phyloP scores from a whole-genome alignment of 2,113 vertebrate genomes.

The Poeciliopsis occidentalis region DNA sequence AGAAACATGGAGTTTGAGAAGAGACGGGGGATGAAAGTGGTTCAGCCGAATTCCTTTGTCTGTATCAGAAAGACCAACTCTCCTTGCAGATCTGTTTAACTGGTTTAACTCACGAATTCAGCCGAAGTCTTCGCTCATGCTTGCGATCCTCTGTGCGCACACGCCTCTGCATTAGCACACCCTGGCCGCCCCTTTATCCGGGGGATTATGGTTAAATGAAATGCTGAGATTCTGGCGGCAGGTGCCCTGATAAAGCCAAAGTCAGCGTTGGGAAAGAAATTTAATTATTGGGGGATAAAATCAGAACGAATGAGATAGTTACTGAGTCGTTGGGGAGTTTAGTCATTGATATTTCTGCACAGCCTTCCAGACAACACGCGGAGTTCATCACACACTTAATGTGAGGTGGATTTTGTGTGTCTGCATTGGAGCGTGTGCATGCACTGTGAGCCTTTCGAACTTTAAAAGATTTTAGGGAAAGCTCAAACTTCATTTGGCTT shows the following conservation, averaged over 20 bases:
- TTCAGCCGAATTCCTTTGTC: slow-evolving; percentile 14
- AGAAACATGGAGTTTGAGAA: not conserved
- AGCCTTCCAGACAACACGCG: slow-evolving; percentile 60
- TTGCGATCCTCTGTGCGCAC: slow-evolving; percentile 2
- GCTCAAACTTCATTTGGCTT: slow-evolving; percentile 26
- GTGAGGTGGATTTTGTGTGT: slow-evolving; percentile 30
- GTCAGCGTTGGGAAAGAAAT: slow-evolving; percentile 67
- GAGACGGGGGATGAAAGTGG: not conserved
- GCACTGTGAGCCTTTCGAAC: slow-evolving; percentile 26
- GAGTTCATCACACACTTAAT: slow-evolving; percentile 60
- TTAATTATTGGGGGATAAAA: slow-evolving; percentile 79
- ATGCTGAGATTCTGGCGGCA: slow-evolving; percentile 68
- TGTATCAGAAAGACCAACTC: slow-evolving; percentile 3
- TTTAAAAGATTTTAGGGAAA: slow-evolving; percentile 28
- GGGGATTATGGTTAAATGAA: slow-evolving; percentile 77
- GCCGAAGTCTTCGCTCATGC: slow-evolving; percentile 44
- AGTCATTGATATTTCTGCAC: slow-evolving; percentile 76
- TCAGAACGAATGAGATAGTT: slow-evolving; percentile 71
- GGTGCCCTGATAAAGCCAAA: slow-evolving; percentile 65
- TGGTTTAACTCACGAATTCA: slow-evolving; percentile 35
- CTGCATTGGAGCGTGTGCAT: not conserved
- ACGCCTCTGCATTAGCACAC: slow-evolving; percentile 68
- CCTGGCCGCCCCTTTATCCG: slow-evolving; percentile 66
- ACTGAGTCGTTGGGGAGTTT: slow-evolving; percentile 69
- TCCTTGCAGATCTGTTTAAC: slow-evolving; percentile 20